phyloP scores from a whole-genome alignment of 2,113 vertebrate genomes.

The Narcine bancroftii region DNA sequence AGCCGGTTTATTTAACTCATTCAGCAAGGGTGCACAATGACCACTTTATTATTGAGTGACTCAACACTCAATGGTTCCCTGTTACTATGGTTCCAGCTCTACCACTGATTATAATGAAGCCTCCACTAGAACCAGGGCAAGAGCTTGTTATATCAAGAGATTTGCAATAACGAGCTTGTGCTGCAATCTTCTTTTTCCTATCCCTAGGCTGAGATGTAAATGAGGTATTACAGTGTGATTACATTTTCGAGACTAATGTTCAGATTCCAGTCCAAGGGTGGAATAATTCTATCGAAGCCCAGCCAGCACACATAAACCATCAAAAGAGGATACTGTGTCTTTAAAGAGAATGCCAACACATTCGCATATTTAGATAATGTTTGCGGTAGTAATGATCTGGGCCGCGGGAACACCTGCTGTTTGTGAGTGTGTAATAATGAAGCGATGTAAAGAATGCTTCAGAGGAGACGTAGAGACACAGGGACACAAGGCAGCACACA shows the following conservation, averaged over 20 bases:
- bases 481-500: slow-evolving; percentile 21
- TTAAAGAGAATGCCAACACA: slow-evolving; percentile 34
- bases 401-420: slow-evolving; percentile 45
- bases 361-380: slow-evolving; percentile 38
- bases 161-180: slow-evolving; percentile 21
- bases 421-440: slow-evolving; percentile 50
- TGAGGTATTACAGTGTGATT: slow-evolving; percentile 35
- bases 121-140: slow-evolving; percentile 29
- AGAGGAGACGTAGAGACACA: slow-evolving; percentile 49
- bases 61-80: background rate
- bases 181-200: slow-evolving; percentile 14
- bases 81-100: slow-evolving; percentile 15
- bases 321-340: slow-evolving; percentile 36
- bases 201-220: slow-evolving; percentile 35
- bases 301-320: slow-evolving; percentile 32
- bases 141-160: slow-evolving; percentile 26
- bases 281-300: slow-evolving; percentile 14
- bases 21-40: background rate
- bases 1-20: background rate
- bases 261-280: slow-evolving; percentile 26
- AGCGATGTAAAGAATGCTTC: slow-evolving; percentile 49
- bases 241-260: slow-evolving; percentile 31
- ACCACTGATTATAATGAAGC: slow-evolving; percentile 13
- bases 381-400: slow-evolving; percentile 43
- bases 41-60: background rate